Evolutionary conservation across 2,113 vertebrate species (phyloP).

Genomic region (Hippocampus comes): DNA sequence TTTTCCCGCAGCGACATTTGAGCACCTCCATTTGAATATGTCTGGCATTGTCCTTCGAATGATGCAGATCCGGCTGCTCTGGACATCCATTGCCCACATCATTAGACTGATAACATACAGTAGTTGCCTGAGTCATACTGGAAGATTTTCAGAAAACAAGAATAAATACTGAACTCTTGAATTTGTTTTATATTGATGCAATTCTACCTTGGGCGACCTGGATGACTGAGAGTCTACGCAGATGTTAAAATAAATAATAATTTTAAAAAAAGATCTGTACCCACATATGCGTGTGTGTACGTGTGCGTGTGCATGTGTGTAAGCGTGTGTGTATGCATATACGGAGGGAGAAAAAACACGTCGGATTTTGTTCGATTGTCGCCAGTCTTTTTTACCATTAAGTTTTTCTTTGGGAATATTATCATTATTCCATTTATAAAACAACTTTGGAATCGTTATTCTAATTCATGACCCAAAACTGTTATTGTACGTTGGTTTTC

Average conservation of each 20-base stretch:
- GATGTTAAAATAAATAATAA: not conserved
- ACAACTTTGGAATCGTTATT: no score
- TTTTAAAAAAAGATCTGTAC: no score
- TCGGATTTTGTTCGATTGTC: no score
- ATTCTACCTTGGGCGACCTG: not conserved
- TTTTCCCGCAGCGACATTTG: slow-evolving; percentile 61
- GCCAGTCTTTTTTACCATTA: no score
- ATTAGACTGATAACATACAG: not conserved
- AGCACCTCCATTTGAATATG: not conserved
- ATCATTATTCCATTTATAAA: no score
- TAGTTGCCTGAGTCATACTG: not conserved
- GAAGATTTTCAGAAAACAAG: no score
- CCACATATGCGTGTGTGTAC: no score
- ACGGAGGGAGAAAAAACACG: not conserved
- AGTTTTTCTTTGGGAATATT: not conserved
- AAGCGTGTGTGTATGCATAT: not conserved
- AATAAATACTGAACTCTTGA: no score
- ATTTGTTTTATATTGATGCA: not conserved
- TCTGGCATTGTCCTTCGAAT: not conserved
- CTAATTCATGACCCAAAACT: no score
- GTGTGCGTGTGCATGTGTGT: no score
- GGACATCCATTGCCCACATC: not conserved
- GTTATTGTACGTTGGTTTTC: not conserved
- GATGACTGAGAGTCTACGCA: not conserved
- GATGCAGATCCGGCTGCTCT: not conserved